Evolutionary conservation across 2,888 invertebrate genomes (phyloP).

Genomic region (Trisateles emortualis): DNA sequence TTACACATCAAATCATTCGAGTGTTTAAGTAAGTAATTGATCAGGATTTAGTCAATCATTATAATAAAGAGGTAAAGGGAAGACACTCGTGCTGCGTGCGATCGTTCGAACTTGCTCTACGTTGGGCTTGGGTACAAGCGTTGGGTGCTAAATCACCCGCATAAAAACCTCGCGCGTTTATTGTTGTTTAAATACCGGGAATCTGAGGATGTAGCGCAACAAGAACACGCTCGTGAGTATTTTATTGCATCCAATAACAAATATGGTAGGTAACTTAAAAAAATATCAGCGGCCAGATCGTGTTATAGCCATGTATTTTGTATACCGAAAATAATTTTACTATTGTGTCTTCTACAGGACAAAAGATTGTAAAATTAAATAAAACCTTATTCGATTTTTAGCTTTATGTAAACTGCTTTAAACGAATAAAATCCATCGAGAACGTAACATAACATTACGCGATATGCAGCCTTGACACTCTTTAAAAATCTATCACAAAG

Average conservation of each 20-base stretch:
- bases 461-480: neutral
- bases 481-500: slow-evolving; percentile 2
- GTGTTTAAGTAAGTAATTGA: no score
- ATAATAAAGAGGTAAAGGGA: neutral
- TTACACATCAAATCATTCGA: no score
- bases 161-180: slow-evolving; percentile 53
- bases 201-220: slow-evolving; percentile 29
- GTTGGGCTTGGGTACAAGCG: neutral
- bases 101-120: neutral
- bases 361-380: no score
- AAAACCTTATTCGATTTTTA: no score
- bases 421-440: no score
- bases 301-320: neutral
- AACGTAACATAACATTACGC: no score
- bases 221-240: neutral
- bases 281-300: neutral
- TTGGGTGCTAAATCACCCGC: slow-evolving; percentile 55
- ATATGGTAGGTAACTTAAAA: slow-evolving; percentile 6
- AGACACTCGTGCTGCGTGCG: neutral
- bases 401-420: no score
- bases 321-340: no score
- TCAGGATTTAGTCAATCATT: no score
- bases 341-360: no score
- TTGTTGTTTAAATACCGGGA: slow-evolving; percentile 61
- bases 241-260: slow-evolving; percentile 31